Base-by-base conservation (phyloP, 1,140 invertebrate species). In the Drosophila lowei region DNA sequence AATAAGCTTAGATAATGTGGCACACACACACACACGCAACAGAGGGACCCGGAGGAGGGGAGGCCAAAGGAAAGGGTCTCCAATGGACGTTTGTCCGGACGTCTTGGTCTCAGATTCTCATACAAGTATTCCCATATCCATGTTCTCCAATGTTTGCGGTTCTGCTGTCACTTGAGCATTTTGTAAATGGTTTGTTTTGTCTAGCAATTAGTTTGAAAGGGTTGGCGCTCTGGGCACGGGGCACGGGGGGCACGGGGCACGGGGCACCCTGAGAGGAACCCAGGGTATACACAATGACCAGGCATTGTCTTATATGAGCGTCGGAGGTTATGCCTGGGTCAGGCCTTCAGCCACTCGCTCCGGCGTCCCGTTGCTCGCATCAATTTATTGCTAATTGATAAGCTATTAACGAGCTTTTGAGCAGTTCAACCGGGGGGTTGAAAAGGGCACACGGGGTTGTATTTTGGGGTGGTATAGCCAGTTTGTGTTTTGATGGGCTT, bases 181-280 rank as follows among this genome's bases (percentile, higher is more conserved):
- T 86, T 81, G 77, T 88, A 86, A 86, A 86, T 85, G 81, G 77
- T 85, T 85, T 85, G 81, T 85, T 86, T 85, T 85, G 77, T 85
- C 81, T 77, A 81, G 77, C 83, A 86, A 86, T 86, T 86, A 88
- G 81, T 88, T 85, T 88, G 65, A 77, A 86, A 88, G 83, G 81
- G 73, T 88, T 68, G 65, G 9, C 8, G 23, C 43, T 41, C 23
- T 67, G 50, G 61, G 46, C 60, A 50, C 59, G 21, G 18, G 62
- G 11, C 21, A 49, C 15, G n/a, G n/a, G 49, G 2, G 49, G n/a
- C 43, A 59, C 15, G 38, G 25, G 25, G 25, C 28, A 52, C 3
- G 28, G 1, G 16, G 4, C 16, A 64, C 21, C 25, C 28, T 3
- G 7, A 30, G 7, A 2, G 28, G 9, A 11, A 11, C 9, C 3